Conservation (phyloP, 1,140 invertebrate genomes). For the Glomeris maerens region DNA sequence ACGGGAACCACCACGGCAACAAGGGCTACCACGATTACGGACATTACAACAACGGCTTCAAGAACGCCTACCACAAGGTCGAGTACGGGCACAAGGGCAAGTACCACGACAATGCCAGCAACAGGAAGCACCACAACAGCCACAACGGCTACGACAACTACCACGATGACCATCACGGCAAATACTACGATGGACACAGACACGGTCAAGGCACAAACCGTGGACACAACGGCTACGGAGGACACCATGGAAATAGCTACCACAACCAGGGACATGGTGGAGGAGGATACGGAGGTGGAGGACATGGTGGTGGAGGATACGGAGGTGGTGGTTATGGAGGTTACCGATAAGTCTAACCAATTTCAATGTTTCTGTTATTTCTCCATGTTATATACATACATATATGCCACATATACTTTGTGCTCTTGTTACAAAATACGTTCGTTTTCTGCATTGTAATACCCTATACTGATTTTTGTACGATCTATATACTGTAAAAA, state of each 20-base stretch:
- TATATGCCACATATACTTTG: no score
- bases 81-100: conserved; percentile 20
- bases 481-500: no score
- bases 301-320: no score
- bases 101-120: conserved; percentile 19
- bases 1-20: conserved; percentile 10
- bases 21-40: conserved; percentile 12
- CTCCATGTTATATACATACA: no score
- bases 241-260: conserved; percentile 15
- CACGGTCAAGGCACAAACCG: conserved; percentile 15
- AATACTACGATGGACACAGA: conserved; percentile 17
- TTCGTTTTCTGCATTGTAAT: no score
- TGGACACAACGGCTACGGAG: conserved; percentile 17
- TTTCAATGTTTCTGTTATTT: no score
- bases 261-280: conserved; percentile 15
- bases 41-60: conserved; percentile 18
- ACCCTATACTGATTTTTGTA: no score
- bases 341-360: neutral
- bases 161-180: conserved; percentile 16
- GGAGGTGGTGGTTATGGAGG: no score
- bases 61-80: conserved; percentile 24
- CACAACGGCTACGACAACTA: conserved; percentile 18
- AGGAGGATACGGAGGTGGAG: conserved; percentile 3
- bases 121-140: conserved; percentile 17
- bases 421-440: no score